phyloP scores from a whole-genome alignment of 2,888 invertebrate genomes.

The Lasioglossum zephyrum region DNA sequence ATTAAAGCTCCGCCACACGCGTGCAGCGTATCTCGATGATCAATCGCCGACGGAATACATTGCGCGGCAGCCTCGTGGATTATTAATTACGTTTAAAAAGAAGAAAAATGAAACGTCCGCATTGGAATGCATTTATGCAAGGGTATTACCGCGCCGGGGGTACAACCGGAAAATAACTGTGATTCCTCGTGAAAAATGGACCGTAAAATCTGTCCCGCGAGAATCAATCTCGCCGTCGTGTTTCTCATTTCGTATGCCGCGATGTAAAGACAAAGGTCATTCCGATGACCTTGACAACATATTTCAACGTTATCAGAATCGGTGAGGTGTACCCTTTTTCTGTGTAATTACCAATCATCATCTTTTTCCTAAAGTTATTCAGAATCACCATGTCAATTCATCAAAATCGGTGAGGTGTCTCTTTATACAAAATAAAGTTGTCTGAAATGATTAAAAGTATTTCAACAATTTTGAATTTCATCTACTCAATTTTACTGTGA shows the following conservation, averaged over 20 bases:
- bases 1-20: neutral
- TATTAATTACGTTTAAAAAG: constrained; percentile 5
- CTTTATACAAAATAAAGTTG: too few species aligned
- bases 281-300: too few species aligned
- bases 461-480: too few species aligned
- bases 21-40: neutral
- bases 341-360: too few species aligned
- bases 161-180: neutral
- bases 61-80: neutral
- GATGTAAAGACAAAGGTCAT: too few species aligned
- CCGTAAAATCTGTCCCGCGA: neutral
- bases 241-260: neutral
- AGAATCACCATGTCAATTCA: too few species aligned
- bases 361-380: too few species aligned
- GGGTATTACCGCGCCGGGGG: neutral
- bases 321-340: too few species aligned
- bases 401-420: too few species aligned
- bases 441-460: too few species aligned
- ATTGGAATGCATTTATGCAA: constrained; percentile 5
- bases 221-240: neutral
- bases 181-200: neutral
- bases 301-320: too few species aligned
- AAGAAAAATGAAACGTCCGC: neutral
- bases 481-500: too few species aligned
- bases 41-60: neutral